Base-by-base conservation (phyloP, 2,888 invertebrate species). In the Megamerina dolium region DNA sequence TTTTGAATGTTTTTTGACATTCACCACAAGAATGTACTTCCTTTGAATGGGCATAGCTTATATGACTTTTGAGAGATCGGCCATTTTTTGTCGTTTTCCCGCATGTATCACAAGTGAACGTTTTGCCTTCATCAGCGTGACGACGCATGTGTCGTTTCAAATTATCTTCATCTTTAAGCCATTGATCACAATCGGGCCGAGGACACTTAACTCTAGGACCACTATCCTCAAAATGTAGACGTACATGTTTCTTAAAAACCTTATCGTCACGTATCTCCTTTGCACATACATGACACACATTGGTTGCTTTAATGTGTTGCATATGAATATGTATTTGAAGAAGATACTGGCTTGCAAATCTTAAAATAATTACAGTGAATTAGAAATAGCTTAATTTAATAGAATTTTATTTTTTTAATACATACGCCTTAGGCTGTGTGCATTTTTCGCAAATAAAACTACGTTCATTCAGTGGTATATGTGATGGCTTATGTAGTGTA, bases 251-350 rank as follows among this genome's bases (percentile, higher is more conserved):
- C 35, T 64, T 62, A 38, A 68, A 70, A n/a, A 63, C 60, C 1
- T 64, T 58, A 12, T 62, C 61, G 4, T 67, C 69, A 1, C 66
- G 61, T 40, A 70, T 68, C 4, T 66, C 65, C 51, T 68, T 68
- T 3, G 69, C 70, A 27, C 70, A 70, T 6, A 69, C 66, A 49
- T 70, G 66, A 41, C 68, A 70, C 32, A 69, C 60, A 54, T 68
- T 63, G 14, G 63, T 61, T 13, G 65, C 64, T 38, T 60, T 59
- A 20, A 59, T 61, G 31, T 68, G 68, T 36, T 42, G 31, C 43
- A 45, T 41, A 20, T 61, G 62, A 1, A 63, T 58, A 34, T 69
- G 69, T 5, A 63, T 60, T 17, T 55, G 57, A 1, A 69, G 52
- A 14, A 62, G 51, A n/a, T 61, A 60, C 19, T 60, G 50, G 14